These are phyloP conservation scores for Gonioctena quinquepunctata DNA, from an alignment of 1,140 invertebrate species.

Conservation along the genomic window DNA sequence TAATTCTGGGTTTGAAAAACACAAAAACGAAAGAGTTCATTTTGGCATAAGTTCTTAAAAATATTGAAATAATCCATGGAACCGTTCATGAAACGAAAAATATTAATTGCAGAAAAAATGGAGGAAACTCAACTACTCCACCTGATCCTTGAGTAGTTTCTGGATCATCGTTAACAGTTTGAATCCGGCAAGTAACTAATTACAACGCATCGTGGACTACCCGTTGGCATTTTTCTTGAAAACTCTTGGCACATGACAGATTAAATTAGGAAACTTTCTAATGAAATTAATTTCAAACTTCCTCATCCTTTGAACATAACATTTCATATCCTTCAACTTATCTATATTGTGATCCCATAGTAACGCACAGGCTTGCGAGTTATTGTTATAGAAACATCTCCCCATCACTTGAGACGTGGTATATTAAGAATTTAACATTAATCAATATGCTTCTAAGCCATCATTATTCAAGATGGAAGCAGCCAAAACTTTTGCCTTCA, in stretches of 20 bases:
- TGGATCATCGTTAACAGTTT: no score
- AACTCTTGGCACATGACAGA: slow-evolving; percentile 50
- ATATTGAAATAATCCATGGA: no score
- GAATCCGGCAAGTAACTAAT: slow-evolving; percentile 11
- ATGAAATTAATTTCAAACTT: slow-evolving; percentile 51
- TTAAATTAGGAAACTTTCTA: slow-evolving; percentile 50
- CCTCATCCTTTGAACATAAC: slow-evolving; percentile 47
- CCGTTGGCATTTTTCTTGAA: slow-evolving; percentile 29
- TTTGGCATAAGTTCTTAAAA: no score
- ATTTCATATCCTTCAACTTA: slow-evolving; percentile 46
- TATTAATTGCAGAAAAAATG: no score
- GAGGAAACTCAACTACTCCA: no score
- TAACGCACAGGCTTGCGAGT: background rate
- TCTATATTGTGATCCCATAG: slow-evolving; percentile 6
- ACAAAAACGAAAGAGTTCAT: no score
- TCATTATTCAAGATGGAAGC: slow-evolving; percentile 12
- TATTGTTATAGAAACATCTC: slow-evolving; percentile 13
- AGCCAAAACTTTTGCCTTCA: slow-evolving; percentile 6
- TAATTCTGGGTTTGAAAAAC: no score
- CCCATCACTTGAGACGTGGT: slow-evolving; percentile 9
- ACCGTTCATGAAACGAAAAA: no score
- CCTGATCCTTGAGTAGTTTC: no score
- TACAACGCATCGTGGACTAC: slow-evolving; percentile 3
- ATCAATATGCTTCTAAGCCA: slow-evolving; percentile 16
- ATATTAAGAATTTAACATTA: slow-evolving; percentile 15